Evolutionary conservation across 2,888 invertebrate species (phyloP), one percentile per base, ranked within the genome.

Genomic region (Netelia melanura): DNA sequence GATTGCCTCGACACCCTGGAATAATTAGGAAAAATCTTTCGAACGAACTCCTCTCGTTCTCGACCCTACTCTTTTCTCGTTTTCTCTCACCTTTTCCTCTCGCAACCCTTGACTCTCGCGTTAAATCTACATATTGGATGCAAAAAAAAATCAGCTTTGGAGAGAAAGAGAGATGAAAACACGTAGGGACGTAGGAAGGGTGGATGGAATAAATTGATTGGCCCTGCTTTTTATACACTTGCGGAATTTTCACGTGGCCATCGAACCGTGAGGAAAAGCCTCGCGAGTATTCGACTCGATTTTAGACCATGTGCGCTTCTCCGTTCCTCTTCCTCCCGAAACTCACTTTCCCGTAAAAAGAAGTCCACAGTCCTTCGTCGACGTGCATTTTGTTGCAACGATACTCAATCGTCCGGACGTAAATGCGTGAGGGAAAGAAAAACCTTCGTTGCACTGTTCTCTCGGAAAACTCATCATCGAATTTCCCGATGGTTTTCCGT

Each of bases 131-230:
- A 79, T 65, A 67, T 68, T 11, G 25, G 52, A 21, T 30, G 78
- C 17, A n/a, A 9, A 62, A 58, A 58, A 21, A 54, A 54, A 38
- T 38, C 5, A 11, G 43, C 38, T 38, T 25, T 8, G 72, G 70
- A 70, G 25, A 17, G 62, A 25, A n/a, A 17, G 25, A 48, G 9
- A 64, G 21, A 80, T 43, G 9, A 30, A 25, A 76, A 62, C 21
- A 23, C n/a, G 30, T 54, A 43, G 67, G 38, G 9, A 11, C 21
- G 77, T 65, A 58, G 52, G 56, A 79, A 23, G 54, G 65, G 71
- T 75, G 65, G 82, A 85, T 70, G 79, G 82, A 76, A 82, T 82
- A 85, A 85, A 85, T 85, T 85, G 85, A 82, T 85, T 79, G 85
- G 82, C 78, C 38, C 30, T 43, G 65, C 54, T 79, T 85, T 85